phyloP scores from a whole-genome alignment of 2,888 invertebrate species.

The Linnaemya vulpina region DNA sequence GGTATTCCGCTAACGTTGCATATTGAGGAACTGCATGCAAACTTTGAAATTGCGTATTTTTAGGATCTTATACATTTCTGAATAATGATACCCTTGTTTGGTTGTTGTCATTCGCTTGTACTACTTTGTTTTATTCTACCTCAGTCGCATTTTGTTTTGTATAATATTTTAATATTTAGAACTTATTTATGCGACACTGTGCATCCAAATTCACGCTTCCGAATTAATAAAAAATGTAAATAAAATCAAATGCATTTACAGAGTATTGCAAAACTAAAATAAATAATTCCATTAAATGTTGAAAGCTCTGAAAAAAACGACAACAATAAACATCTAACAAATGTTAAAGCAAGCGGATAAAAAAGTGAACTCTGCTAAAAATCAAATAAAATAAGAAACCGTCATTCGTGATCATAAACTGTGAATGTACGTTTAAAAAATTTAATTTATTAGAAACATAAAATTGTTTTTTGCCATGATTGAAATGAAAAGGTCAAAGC shows the following conservation, averaged over 20 bases:
- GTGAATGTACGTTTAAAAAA: constrained; percentile 37
- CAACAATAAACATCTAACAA: constrained; percentile 19
- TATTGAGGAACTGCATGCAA: too few relatives aligned
- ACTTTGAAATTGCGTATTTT: too few relatives aligned
- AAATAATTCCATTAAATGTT: constrained; percentile 48
- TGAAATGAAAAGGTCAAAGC: constrained; percentile 30
- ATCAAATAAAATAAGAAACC: constrained; percentile 18
- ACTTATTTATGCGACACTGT: neutral
- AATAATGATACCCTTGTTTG: too few relatives aligned
- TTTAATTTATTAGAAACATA: constrained; percentile 64
- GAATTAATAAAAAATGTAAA: constrained; percentile 12
- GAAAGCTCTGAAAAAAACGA: constrained; percentile 20
- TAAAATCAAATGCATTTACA: constrained; percentile 25
- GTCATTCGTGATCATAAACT: constrained; percentile 36
- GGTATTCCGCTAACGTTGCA: too few relatives aligned
- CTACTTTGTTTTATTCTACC: too few relatives aligned
- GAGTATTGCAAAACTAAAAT: constrained; percentile 27
- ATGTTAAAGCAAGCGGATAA: constrained; percentile 9
- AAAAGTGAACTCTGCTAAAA: constrained; percentile 25
- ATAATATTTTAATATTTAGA: neutral
- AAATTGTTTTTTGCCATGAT: constrained; percentile 47
- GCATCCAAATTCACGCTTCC: neutral
- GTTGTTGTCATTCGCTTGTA: too few relatives aligned
- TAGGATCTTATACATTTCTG: too few relatives aligned
- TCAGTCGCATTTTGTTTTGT: neutral